Conservation (phyloP, 2,113 vertebrate genomes). For the Erinaceus europaeus region DNA sequence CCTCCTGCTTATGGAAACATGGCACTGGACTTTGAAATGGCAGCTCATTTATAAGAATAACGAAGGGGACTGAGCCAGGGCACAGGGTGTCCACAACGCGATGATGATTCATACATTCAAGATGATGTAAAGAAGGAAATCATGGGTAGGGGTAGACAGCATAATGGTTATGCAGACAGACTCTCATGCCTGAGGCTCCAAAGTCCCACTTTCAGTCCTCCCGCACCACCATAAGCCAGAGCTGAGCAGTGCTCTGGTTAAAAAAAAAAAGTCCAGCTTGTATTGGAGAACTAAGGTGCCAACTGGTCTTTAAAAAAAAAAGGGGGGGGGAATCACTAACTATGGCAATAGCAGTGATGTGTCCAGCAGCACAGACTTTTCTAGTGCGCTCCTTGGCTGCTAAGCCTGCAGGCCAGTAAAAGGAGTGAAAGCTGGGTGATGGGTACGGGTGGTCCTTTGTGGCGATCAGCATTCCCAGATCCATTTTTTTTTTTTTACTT, state of each 20-base stretch:
- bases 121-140: no score
- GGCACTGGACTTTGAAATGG: background rate
- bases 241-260: no score
- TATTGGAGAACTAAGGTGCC: no score
- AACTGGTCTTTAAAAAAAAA: no score
- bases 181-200: no score
- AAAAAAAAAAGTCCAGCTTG: no score
- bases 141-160: no score
- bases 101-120: no score
- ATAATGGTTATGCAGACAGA: no score
- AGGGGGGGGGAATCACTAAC: constrained; percentile 34
- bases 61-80: background rate
- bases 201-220: no score
- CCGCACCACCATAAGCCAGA: no score
- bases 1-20: constrained; percentile 19
- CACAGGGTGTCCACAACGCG: no score
- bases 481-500: background rate
- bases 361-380: constrained; percentile 39
- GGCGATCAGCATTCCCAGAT: background rate
- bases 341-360: background rate
- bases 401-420: background rate
- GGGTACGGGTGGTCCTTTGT: background rate
- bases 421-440: background rate
- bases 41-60: background rate
- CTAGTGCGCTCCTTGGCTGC: constrained; percentile 25